Evolutionary conservation across 2,888 invertebrate species (phyloP), one percentile per base, ranked within the genome.

Genomic region (Plebejus melissa): DNA sequence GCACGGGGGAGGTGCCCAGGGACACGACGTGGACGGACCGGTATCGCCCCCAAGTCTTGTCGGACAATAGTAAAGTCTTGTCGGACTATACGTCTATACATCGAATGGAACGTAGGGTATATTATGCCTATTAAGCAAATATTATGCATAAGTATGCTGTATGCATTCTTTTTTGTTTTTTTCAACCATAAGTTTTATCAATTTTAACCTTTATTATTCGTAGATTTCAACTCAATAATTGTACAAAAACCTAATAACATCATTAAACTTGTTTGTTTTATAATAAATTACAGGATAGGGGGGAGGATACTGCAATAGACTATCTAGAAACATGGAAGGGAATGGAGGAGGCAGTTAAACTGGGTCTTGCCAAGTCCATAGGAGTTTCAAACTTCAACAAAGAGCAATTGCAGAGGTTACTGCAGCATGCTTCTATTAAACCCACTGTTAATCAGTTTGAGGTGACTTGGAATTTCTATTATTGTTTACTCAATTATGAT

Each of bases 351-450:
- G 94, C 95, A 70, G 93, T 95, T 1, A 90, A 94, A 36, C 85
- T 93, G 38, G 96, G 96, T 0, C 88, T 97, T 0, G 89, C 95
- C 0, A 95, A 94, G 81, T 94, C 95, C 74, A 97, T 98, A 77
- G 98, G 98, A 0, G 88, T 98, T 0, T 97, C 97, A 41, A 98
- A 98, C 88, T 98, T 97, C 84, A 97, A 96, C 83, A 94, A 94
- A 72, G 88, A 95, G 77, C 98, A 98, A 83, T 88, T 97, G 4
- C 91, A 94, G 65, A 90, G 95, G 22, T 79, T 98, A 58, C 78
- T 97, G 11, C 86, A 94, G 16, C 80, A 78, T 72, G 94, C 95
- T 11, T 90, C 85, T 38, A 93, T 96, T 69, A 95, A 94, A 81
- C 96, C 96, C 2, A 95, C 94, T 1, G 94, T 94, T 50, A 95